A percentile compares a stretch with the other conserved stretches of the same genome.
phyloP scores from a whole-genome alignment of 2,797 vertebrate species.

The Galaxias olidus region DNA sequence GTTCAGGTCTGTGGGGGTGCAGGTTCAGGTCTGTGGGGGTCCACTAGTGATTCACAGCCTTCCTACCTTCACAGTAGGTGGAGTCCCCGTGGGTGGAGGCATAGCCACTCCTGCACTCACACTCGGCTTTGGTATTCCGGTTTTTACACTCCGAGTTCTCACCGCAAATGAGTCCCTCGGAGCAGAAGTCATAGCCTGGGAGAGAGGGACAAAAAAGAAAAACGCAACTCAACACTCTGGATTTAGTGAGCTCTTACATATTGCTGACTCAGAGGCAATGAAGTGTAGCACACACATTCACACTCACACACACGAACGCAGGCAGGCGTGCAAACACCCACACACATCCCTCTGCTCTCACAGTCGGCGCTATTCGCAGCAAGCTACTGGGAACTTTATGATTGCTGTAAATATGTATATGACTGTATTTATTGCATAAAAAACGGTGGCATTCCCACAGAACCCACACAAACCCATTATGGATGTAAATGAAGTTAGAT shows the following conservation, averaged over 20 bases:
- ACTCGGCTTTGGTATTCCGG: slow-evolving; percentile 88
- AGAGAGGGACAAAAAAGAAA: slow-evolving; percentile 41
- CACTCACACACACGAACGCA: slow-evolving; percentile 17
- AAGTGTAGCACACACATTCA: not conserved
- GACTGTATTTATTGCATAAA: too few relatives aligned
- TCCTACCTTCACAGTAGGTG: slow-evolving; percentile 93
- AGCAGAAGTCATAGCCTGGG: slow-evolving; percentile 94
- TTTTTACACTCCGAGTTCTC: slow-evolving; percentile 95
- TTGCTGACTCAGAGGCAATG: not conserved
- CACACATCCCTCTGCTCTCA: not conserved
- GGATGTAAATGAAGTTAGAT: too few relatives aligned
- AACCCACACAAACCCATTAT: too few relatives aligned
- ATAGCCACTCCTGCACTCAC: slow-evolving; percentile 89
- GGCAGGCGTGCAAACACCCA: not conserved
- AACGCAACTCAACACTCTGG: not conserved
- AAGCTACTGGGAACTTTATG: too few relatives aligned
- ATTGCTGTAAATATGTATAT: too few relatives aligned
- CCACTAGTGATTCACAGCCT: not conserved
- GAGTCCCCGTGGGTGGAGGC: slow-evolving; percentile 86
- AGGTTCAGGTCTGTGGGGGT: too few relatives aligned
- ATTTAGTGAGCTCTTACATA: slow-evolving; percentile 4
- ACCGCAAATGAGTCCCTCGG: slow-evolving; percentile 89
- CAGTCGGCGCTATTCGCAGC: too few relatives aligned
- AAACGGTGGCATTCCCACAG: too few relatives aligned
- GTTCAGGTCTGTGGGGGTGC: too few relatives aligned